These are phyloP conservation scores for Sciurus vulgaris DNA, from an alignment of 2,797 vertebrate species.

Conservation along the genomic window DNA sequence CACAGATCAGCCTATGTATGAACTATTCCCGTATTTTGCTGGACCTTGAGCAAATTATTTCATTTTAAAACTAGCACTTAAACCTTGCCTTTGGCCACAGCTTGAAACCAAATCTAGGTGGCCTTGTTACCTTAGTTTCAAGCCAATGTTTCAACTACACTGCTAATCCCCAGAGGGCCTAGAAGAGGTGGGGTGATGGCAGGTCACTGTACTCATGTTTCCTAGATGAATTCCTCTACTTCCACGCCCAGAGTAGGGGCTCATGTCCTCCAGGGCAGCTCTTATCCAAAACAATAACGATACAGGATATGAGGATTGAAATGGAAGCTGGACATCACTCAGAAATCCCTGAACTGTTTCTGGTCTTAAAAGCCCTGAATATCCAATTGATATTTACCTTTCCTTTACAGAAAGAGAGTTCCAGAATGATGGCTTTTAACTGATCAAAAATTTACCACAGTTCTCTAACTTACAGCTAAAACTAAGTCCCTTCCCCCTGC, in stretches of 20 bases:
- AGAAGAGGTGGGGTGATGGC: background rate
- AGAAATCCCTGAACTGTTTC: background rate
- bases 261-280: background rate
- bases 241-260: background rate
- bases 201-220: background rate
- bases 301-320: background rate
- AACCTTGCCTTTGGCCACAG: background rate
- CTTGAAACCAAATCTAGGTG: background rate
- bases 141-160: background rate
- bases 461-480: conserved; percentile 24
- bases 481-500: background rate
- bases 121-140: background rate
- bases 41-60: background rate
- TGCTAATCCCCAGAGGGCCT: background rate
- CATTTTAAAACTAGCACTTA: background rate
- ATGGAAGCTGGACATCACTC: background rate
- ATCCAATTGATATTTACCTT: background rate
- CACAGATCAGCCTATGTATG: background rate
- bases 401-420: background rate
- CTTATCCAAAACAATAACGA: background rate
- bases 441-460: background rate
- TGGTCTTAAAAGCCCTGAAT: background rate
- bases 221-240: background rate
- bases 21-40: background rate
- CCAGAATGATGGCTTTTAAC: background rate